These are phyloP conservation scores for Alethe castanea DNA, from an alignment of 2,113 vertebrate species.

Conservation along the genomic window DNA sequence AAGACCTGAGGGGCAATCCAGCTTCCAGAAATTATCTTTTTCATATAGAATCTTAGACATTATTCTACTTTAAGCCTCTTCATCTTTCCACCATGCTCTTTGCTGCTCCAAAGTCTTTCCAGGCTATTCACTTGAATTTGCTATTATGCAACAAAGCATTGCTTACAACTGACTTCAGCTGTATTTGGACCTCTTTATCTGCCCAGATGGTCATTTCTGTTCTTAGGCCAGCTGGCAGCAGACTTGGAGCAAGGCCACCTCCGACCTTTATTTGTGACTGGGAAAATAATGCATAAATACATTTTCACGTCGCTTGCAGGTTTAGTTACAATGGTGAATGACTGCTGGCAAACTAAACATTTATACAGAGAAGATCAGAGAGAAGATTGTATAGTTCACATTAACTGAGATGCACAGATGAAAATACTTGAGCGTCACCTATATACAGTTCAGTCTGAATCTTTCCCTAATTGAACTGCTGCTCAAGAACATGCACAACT, in stretches of 20 bases:
- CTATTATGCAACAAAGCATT: not conserved
- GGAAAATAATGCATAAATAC: not conserved
- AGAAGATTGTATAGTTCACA: not conserved
- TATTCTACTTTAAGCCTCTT: not conserved
- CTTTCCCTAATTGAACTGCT: not conserved
- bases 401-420: fast-evolving
- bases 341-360: not conserved
- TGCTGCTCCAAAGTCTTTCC: not conserved
- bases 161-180: not conserved
- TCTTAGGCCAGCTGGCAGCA: not conserved
- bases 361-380: not conserved
- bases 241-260: not conserved
- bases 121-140: not conserved
- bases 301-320: not conserved
- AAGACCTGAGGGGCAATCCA: not conserved
- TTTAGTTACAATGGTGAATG: not conserved
- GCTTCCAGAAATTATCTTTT: not conserved
- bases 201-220: not conserved
- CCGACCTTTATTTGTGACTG: not conserved
- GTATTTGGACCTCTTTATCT: not conserved
- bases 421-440: not conserved
- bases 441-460: not conserved
- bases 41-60: not conserved
- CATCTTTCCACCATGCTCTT: not conserved
- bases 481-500: fast-evolving